Base-by-base conservation (phyloP, 2,113 vertebrate genomes). In the Nipponia nippon region DNA sequence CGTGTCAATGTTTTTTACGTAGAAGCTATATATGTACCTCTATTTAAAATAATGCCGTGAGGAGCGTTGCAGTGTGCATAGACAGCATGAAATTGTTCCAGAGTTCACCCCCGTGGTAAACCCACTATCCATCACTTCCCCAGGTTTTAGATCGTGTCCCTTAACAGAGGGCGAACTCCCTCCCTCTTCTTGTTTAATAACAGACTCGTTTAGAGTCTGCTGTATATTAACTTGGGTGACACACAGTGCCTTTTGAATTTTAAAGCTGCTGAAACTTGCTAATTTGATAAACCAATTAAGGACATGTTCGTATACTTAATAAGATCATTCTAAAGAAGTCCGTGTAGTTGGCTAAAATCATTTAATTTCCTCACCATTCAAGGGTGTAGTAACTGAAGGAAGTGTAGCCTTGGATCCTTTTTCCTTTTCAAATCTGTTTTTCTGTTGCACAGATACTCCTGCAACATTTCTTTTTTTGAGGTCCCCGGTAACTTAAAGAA, bases 201-300 rank as follows among this genome's bases (percentile, higher is more conserved):
- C 78, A 87, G 61, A 46, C 53, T 78, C 6, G 4, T 65, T 91
- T 85, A 87, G 83, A 94, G 53, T 86, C 83, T 83, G 67, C 88
- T 95, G 3, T 97, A 72, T 97, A 94, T 97, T 97, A 93, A 79
- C 96, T 97, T 88, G 83, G 94, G 75, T 96, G 90, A 91, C 94
- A 90, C n/a, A 36, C 65, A 38, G 46, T 95, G 93, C 94, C 95
- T 97, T 98, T 97, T 96, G 96, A 96, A 97, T 97, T 97, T 97
- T 97, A 97, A 97, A 98, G 71, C 96, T 93, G 59, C 73, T 53
- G 56, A 92, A 98, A 96, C 95, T 87, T 97, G 78, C 65, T 98
- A 75, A 95, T 98, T 98, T 94, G 95, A 96, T 97, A 96, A 96
- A 96, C 90, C 85, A 92, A 95, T 97, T 96, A 97, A 97, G 91